Evolutionary conservation across 2,113 vertebrate species (phyloP), one percentile per base, ranked within the genome.

Genomic region (Platysteira castanea): DNA sequence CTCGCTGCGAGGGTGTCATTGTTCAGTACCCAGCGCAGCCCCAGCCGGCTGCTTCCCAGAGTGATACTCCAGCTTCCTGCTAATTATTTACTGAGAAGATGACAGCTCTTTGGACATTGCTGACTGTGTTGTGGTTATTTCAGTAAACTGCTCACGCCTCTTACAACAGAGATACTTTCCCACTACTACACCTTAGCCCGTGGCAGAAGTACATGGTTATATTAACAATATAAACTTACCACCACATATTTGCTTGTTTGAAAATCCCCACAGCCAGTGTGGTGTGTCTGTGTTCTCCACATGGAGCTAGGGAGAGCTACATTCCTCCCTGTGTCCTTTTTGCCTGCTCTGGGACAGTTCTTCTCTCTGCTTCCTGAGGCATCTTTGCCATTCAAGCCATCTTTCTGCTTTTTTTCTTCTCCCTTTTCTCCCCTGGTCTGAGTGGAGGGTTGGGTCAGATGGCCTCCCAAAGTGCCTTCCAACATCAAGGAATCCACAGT

Each of bases 31-130:
- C 93, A 95, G 68, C 49, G 20, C 57, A 80, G 56, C 80, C 42
- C 4, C 6, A 93, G 91, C 94, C 93, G 84, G 64, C 86, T 64
- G 49, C 96, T 97, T 96, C 71, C 68, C 69, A 78, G 37, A 93
- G 82, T 35, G 68, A 91, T 81, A 28, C 52, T 95, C 46, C 87
- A 89, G 93, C 87, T 77, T 96, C 54, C 19, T 74, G 80, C 75
- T 97, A 93, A 96, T 97, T 94, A 92, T 85, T 96, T 92, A 15
- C 77, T 76, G 89, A 50, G 13, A 50, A 57, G 65, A 33, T 92
- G 80, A 88, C 91, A 93, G 67, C 82, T 91, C 1, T 64, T 89
- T 96, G 89, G 80, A 54, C 42, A 2, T 18, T 22, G 30, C 10
- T 83, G 77, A 3, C 68, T 80, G 30, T 74, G 24, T 35, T 86